Conservation (phyloP, 2,888 invertebrate species). For the Pimpla rufipes region DNA sequence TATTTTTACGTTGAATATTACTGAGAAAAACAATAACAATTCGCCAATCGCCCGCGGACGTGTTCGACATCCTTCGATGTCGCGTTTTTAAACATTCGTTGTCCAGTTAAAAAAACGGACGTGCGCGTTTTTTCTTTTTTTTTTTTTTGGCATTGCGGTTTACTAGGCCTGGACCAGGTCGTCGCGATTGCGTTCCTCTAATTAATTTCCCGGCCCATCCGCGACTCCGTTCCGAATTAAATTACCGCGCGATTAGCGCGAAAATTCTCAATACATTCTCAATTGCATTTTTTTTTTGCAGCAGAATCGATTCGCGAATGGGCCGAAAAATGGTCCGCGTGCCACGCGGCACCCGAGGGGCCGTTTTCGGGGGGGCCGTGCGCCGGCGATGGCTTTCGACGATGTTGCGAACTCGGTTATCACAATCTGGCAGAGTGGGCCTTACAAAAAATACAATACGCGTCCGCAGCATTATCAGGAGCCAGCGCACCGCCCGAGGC, state of each 20-base stretch:
- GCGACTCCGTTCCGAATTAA: constrained; percentile 31
- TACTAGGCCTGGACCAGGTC: constrained; percentile 65
- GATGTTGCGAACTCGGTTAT: constrained; percentile 83
- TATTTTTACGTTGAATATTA: constrained; percentile 82
- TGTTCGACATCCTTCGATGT: constrained; percentile 39
- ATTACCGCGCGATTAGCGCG: not conserved
- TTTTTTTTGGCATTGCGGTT: constrained; percentile 73
- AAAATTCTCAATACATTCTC: not conserved
- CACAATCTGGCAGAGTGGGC: constrained; percentile 84
- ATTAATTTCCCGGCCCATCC: constrained; percentile 36
- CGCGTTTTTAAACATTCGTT: constrained; percentile 71
- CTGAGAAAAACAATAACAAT: constrained; percentile 80
- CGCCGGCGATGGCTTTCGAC: constrained; percentile 75
- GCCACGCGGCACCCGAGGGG: not conserved
- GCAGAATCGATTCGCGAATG: constrained; percentile 32
- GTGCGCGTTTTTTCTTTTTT: constrained; percentile 65
- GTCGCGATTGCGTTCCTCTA: constrained; percentile 31
- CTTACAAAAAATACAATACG: constrained; percentile 85
- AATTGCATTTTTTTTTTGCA: constrained; percentile 5
- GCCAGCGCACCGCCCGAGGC: constrained; percentile 70
- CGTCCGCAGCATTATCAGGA: constrained; percentile 77
- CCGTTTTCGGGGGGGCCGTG: constrained; percentile 52
- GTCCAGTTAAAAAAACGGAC: constrained; percentile 70
- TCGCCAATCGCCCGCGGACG: constrained; percentile 32
- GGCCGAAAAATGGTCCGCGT: constrained; percentile 11